Conservation (phyloP, 2,888 invertebrate species). For the Gari tellinella region DNA sequence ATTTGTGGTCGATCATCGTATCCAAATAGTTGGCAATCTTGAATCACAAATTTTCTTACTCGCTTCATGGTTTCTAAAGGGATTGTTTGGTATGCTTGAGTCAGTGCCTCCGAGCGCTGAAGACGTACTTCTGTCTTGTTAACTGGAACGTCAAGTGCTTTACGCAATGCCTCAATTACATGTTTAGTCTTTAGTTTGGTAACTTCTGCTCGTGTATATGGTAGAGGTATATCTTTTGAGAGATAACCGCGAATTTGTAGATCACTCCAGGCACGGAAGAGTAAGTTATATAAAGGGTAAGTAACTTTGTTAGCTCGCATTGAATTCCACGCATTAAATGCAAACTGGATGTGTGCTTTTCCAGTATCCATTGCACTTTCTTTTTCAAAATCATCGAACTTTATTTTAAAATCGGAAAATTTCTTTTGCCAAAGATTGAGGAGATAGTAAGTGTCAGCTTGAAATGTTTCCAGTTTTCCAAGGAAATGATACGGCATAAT, state of each 20-base stretch:
- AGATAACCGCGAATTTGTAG: slow-evolving; percentile 71
- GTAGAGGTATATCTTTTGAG: slow-evolving; percentile 56
- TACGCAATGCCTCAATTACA: slow-evolving; percentile 41
- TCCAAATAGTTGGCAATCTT: slow-evolving; percentile 71
- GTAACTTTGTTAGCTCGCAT: slow-evolving; percentile 58
- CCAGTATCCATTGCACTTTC: slow-evolving; percentile 59
- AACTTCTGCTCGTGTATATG: slow-evolving; percentile 42
- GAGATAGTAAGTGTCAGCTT: slow-evolving; percentile 55
- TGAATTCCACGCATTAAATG: slow-evolving; percentile 43
- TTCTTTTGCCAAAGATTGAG: slow-evolving; percentile 44
- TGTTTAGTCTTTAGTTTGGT: slow-evolving; percentile 24
- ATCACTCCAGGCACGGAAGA: slow-evolving; percentile 64
- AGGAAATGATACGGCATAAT: slow-evolving; percentile 62
- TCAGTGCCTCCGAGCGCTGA: slow-evolving; percentile 64
- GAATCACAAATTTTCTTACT: slow-evolving; percentile 53
- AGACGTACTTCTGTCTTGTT: slow-evolving; percentile 39
- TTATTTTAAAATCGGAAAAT: slow-evolving; percentile 52
- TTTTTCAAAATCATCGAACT: slow-evolving; percentile 62
- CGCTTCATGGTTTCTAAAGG: slow-evolving; percentile 52
- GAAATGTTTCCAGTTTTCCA: slow-evolving; percentile 69
- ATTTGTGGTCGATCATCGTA: slow-evolving; percentile 57
- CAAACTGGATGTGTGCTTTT: slow-evolving; percentile 6
- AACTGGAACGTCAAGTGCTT: slow-evolving; percentile 28
- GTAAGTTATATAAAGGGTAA: slow-evolving; percentile 57
- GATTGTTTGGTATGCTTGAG: slow-evolving; percentile 63